Percentiles rank a stretch among this genome's conserved stretches.
These are phyloP conservation scores for Sebastes diaconus DNA, from an alignment of 2,797 vertebrate genomes.

Conservation along the genomic window DNA sequence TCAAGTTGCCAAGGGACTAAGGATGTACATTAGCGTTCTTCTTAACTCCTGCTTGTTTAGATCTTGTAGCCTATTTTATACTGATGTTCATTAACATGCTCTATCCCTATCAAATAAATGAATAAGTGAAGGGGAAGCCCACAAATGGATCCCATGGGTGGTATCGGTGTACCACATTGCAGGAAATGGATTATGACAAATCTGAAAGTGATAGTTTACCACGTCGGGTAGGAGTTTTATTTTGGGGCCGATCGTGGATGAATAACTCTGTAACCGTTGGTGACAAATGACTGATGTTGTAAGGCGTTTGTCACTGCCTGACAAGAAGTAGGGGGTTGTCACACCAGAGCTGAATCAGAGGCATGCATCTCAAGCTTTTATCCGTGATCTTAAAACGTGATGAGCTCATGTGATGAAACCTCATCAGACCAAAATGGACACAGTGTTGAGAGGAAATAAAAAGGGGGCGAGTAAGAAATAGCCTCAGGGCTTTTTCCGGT, in stretches of 20 bases:
- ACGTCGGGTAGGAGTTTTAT: neutral
- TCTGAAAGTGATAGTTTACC: neutral
- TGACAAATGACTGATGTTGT: neutral
- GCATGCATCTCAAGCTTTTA: neutral
- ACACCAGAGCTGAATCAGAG: neutral
- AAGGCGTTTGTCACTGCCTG: neutral
- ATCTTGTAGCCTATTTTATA: too few species aligned
- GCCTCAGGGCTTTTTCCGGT: neutral
- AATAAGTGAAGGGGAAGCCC: neutral
- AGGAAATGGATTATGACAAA: neutral
- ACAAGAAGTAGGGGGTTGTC: neutral
- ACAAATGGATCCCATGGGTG: neutral
- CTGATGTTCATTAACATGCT: too few species aligned
- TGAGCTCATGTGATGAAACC: neutral
- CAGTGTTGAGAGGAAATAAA: neutral
- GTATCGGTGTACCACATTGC: neutral
- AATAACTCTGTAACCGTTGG: neutral
- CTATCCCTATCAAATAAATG: too few species aligned
- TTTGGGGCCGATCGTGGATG: fast-evolving
- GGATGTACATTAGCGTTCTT: too few species aligned
- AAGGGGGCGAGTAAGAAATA: neutral
- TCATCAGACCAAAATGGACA: constrained; percentile 2
- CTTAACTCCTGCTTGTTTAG: too few species aligned
- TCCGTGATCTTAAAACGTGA: neutral
- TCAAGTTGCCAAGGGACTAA: neutral